Evolutionary conservation across 2,888 invertebrate genomes (phyloP), one percentile per base, ranked within the genome.

Genomic region (Epinotia ramella): DNA sequence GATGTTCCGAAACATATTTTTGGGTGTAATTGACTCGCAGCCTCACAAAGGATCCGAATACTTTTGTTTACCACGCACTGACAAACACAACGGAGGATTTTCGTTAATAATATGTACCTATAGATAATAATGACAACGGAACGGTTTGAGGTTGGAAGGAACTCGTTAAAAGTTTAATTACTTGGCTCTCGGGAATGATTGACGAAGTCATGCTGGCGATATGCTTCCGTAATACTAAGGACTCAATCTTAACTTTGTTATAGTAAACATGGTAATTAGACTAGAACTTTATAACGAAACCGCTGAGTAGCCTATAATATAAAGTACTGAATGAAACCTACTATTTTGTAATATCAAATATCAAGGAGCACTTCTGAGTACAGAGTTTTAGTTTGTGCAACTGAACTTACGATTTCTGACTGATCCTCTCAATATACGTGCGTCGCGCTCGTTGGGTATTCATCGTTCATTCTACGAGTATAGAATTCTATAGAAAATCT

Each of bases 121-220:
- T 20, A 65, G 56, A 40, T 59, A 56, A 57, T 68, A 44, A 71
- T 78, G 71, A 73, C 62, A 76, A 67, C 73, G 64, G 65, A 71
- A 71, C 72, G 63, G 72, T 74, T 77, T 60, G 77, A 73, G 76
- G 76, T 76, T 76, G 72, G 71, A 63, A 28, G 73, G 60, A 79
- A 79, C 78, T 79, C 78, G 78, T 79, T 79, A 79, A 71, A 79
- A 79, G 73, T 79, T 79, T 77, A 78, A 79, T 79, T 79, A 78
- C 78, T 79, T 73, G 66, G 65, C 63, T 73, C 67, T 69, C 57
- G 66, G 69, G 20, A 63, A 65, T 75, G 71, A 76, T 71, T 76
- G 75, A 76, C 49, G 66, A n/a, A 71, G 75, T 71, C 71, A 71
- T 66, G 53, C 56, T 73, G 46, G 68, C 68, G 68, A 73, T 68